A percentile compares a stretch with the other conserved stretches of the same genome.
Conservation (phyloP, 2,888 invertebrate genomes). For the Coecobrya sp. region DNA sequence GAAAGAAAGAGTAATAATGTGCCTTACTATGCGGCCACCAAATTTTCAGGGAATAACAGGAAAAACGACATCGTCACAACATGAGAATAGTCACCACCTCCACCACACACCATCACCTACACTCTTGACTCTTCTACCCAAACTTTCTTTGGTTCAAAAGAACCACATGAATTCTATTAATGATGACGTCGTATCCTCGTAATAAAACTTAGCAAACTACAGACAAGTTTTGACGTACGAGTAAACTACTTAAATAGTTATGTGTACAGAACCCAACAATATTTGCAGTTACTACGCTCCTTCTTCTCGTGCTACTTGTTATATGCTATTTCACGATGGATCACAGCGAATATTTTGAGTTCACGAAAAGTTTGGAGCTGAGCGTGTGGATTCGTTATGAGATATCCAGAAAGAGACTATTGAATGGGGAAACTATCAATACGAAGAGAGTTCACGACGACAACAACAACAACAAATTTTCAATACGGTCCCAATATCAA, state of each 20-base stretch:
- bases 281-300: background rate
- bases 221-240: background rate
- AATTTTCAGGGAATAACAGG: conserved; percentile 56
- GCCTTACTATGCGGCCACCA: conserved; percentile 3
- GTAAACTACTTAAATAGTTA: background rate
- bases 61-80: conserved; percentile 60
- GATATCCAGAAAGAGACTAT: background rate
- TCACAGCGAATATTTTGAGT: background rate
- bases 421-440: background rate
- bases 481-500: background rate
- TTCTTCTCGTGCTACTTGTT: background rate
- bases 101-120: conserved; percentile 9
- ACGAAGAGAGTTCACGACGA: background rate
- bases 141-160: conserved; percentile 55
- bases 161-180: conserved; percentile 58
- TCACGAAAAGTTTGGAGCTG: background rate
- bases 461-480: conserved; percentile 19
- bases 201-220: background rate
- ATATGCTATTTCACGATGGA: too few relatives aligned
- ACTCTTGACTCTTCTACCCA: background rate
- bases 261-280: background rate
- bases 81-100: conserved; percentile 7
- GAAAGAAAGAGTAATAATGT: background rate
- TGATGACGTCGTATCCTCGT: conserved; percentile 28
- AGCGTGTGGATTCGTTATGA: background rate